Conservation (phyloP, 2,888 invertebrate species). For the Carcina quercana region DNA sequence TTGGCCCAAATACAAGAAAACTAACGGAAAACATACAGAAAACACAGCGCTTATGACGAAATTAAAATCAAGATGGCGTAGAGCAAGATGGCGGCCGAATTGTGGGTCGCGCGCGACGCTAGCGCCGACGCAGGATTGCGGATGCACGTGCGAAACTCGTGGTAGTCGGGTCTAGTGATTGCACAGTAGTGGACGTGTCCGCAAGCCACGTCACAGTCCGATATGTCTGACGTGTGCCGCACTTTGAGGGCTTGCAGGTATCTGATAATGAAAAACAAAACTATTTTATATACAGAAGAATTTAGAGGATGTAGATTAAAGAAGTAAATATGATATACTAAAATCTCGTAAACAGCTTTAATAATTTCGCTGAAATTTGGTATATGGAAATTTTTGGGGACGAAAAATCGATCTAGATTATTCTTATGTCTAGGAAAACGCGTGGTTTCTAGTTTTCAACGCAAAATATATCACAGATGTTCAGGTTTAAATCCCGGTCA, state of each 20-base stretch:
- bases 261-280: conserved; percentile 50
- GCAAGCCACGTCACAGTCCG: conserved; percentile 82
- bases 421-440: too few relatives aligned
- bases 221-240: conserved; percentile 68
- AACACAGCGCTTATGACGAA: conserved; percentile 25
- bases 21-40: background rate
- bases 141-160: conserved; percentile 86
- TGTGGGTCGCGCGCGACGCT: conserved; percentile 72
- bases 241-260: conserved; percentile 86
- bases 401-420: too few relatives aligned
- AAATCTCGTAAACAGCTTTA: too few relatives aligned
- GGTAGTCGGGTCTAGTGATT: conserved; percentile 88
- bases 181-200: conserved; percentile 91
- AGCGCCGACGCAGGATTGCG: conserved; percentile 86
- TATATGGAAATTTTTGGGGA: too few relatives aligned
- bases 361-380: too few relatives aligned
- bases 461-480: too few relatives aligned
- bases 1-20: background rate
- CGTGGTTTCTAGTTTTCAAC: too few relatives aligned
- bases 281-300: too few relatives aligned
- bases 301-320: too few relatives aligned
- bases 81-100: conserved; percentile 55
- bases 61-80: conserved; percentile 59
- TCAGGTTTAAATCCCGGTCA: too few relatives aligned
- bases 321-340: too few relatives aligned